A percentile compares a stretch with the other conserved stretches of the same genome.
phyloP scores from a whole-genome alignment of 1,140 invertebrate genomes.

The Brachionus calyciflorus region DNA sequence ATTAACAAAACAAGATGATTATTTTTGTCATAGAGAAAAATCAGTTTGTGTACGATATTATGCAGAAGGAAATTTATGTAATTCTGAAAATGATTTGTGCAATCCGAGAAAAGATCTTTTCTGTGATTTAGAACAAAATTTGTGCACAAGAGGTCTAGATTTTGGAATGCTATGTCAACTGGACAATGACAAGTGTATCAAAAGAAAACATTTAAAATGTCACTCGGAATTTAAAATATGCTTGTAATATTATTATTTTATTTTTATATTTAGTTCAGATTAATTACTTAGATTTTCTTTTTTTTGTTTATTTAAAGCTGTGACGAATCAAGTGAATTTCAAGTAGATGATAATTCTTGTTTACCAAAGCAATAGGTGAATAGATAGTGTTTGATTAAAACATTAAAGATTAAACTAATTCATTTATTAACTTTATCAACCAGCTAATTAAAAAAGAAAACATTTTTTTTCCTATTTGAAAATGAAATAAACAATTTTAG shows the following conservation, averaged over 20 bases:
- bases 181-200: background rate
- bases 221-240: background rate
- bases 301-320: background rate
- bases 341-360: background rate
- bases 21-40: background rate
- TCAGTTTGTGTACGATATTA: slow-evolving; percentile 2
- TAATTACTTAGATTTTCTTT: too few relatives aligned
- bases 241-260: slow-evolving; percentile 3
- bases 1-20: background rate
- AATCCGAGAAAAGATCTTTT: slow-evolving; percentile 1
- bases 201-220: background rate
- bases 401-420: too few relatives aligned
- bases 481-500: too few relatives aligned
- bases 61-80: background rate
- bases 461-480: too few relatives aligned
- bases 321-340: slow-evolving; percentile 6
- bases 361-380: background rate
- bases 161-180: slow-evolving; percentile 1
- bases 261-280: background rate
- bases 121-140: background rate
- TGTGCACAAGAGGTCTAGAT: background rate
- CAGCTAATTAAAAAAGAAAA: too few relatives aligned
- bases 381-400: too few relatives aligned
- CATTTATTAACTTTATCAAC: too few relatives aligned
- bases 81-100: background rate